Conservation (phyloP, 2,113 vertebrate genomes). For the Myrmecophaga tridactyla region DNA sequence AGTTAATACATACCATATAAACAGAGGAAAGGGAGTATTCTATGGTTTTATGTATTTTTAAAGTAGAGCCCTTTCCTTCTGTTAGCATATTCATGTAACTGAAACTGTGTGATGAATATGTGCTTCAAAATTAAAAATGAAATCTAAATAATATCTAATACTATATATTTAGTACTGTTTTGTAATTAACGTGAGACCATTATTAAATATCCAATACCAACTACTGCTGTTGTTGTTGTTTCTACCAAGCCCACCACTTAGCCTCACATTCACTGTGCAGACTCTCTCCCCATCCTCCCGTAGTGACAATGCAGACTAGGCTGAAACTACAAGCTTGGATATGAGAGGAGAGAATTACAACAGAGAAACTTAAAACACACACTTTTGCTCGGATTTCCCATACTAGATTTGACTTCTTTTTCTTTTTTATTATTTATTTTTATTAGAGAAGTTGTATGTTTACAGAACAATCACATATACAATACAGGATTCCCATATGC, state of each 20-base stretch:
- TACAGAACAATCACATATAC: no score
- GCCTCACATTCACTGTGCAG: not conserved
- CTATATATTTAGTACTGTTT: not conserved
- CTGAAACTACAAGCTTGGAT: not conserved
- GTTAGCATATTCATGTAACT: not conserved
- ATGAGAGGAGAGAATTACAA: slow-evolving; percentile 34
- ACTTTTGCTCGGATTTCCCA: not conserved
- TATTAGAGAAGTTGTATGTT: no score
- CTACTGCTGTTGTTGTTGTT: not conserved
- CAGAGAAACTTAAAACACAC: slow-evolving; percentile 30
- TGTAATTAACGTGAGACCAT: not conserved
- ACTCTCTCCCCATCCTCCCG: not conserved
- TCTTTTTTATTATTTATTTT: not conserved
- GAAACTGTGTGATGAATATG: not conserved
- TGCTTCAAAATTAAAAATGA: no score
- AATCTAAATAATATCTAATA: no score
- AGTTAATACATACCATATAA: not conserved
- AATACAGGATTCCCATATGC: no score
- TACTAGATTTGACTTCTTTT: not conserved
- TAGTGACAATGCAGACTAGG: not conserved
- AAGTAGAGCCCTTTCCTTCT: not conserved
- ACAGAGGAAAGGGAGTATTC: not conserved
- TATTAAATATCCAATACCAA: not conserved
- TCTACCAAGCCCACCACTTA: not conserved
- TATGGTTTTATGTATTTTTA: not conserved